phyloP scores from a whole-genome alignment of 2,113 vertebrate genomes.

The Sula dactylatra region DNA sequence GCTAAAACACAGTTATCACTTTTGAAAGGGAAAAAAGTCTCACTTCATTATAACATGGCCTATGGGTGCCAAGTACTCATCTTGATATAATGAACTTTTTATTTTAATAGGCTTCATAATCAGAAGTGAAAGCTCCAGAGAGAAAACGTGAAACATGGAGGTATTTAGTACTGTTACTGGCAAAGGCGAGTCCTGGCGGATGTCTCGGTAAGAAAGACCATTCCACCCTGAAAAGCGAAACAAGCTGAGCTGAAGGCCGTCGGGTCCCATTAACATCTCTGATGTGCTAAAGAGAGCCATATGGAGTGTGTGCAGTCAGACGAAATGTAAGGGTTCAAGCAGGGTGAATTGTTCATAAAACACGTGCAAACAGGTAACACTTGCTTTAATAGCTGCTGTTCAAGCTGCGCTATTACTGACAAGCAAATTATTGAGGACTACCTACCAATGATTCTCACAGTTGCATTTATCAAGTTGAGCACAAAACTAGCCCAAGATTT shows the following conservation, averaged over 20 bases:
- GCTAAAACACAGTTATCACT: neutral
- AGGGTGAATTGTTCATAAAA: neutral
- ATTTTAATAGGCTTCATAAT: slow-evolving; percentile 53
- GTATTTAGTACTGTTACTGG: neutral
- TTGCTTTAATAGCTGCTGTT: neutral
- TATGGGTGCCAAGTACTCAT: slow-evolving; percentile 55
- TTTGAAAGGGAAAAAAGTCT: slow-evolving; percentile 17
- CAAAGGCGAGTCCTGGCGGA: neutral
- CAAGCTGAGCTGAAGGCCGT: neutral
- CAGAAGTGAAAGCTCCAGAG: slow-evolving; percentile 36
- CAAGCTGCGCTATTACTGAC: neutral
- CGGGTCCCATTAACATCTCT: slow-evolving; percentile 33
- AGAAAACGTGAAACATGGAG: neutral
- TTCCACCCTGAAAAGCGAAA: neutral
- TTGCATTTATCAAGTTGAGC: neutral
- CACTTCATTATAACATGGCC: slow-evolving; percentile 70
- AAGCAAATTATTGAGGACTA: neutral
- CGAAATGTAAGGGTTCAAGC: slow-evolving; percentile 10
- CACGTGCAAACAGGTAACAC: neutral
- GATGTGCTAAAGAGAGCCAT: neutral
- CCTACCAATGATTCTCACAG: neutral
- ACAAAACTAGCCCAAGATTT: slow-evolving; percentile 1
- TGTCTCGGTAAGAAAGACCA: neutral
- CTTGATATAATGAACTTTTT: slow-evolving; percentile 52
- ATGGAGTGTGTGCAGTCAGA: neutral